These are phyloP conservation scores for Calephelis nemesis DNA, from an alignment of 1,140 invertebrate genomes.

Conservation along the genomic window DNA sequence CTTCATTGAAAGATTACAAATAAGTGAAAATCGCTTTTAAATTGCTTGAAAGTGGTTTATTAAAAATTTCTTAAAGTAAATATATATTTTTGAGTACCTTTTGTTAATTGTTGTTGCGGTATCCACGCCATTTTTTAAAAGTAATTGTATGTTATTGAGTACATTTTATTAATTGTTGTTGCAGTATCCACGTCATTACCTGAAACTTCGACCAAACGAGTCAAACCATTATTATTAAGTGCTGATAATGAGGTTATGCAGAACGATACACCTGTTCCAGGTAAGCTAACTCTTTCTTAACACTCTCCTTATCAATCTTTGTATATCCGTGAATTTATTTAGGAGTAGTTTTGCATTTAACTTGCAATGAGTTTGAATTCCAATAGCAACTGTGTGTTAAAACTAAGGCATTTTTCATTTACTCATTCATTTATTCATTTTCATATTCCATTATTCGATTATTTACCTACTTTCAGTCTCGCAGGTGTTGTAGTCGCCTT, in stretches of 20 bases:
- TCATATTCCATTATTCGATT: no score
- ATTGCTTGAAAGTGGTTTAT: background rate
- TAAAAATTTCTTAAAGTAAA: constrained; percentile 28
- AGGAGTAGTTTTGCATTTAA: no score
- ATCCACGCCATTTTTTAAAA: constrained; percentile 32
- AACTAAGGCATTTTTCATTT: no score
- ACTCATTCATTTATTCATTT: no score
- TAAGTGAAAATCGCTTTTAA: background rate
- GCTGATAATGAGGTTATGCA: constrained; percentile 63
- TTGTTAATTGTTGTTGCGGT: constrained; percentile 22
- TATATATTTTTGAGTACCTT: background rate
- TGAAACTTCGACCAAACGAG: constrained; percentile 47
- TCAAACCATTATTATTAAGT: constrained; percentile 49
- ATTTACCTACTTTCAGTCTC: no score
- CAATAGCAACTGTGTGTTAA: no score
- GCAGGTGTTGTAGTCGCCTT: no score
- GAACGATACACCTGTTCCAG: constrained; percentile 48
- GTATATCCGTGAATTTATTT: background rate
- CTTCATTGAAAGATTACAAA: no score
- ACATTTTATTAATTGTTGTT: constrained; percentile 14
- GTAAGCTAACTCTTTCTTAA: constrained; percentile 31
- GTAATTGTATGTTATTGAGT: background rate
- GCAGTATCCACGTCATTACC: constrained; percentile 23
- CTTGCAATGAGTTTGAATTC: no score
- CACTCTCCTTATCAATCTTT: background rate